phyloP scores from a whole-genome alignment of 2,113 vertebrate species.

The Crypturellus undulatus region DNA sequence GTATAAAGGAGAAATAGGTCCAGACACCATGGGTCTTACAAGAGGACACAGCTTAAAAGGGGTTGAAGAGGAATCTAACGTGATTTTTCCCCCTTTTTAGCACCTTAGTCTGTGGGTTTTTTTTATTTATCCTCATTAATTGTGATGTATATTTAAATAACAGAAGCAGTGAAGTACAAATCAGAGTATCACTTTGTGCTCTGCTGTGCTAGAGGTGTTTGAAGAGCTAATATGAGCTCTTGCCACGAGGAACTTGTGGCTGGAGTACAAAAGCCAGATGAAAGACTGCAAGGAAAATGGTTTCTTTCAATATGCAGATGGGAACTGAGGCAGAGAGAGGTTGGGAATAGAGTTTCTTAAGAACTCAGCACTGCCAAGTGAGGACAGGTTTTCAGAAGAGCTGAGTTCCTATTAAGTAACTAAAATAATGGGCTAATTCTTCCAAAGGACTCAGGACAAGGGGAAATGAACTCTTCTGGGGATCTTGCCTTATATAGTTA shows the following conservation, averaged over 20 bases:
- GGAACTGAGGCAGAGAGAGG: not conserved
- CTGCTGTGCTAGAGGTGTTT: not conserved
- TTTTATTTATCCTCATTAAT: not conserved
- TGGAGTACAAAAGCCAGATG: not conserved
- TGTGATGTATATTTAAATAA: rapidly evolving
- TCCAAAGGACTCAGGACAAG: not conserved
- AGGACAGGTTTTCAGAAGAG: not conserved
- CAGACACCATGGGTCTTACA: not conserved
- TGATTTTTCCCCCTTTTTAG: not conserved
- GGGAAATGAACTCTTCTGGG: conserved; percentile 33
- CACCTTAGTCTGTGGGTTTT: not conserved
- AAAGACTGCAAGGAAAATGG: not conserved
- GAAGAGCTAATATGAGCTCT: not conserved
- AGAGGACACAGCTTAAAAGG: not conserved
- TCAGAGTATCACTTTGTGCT: not conserved
- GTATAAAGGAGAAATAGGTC: not conserved
- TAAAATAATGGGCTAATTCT: conserved; percentile 32
- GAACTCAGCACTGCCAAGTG: not conserved
- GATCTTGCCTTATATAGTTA: conserved; percentile 39
- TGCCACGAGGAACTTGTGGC: not conserved
- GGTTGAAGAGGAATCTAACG: not conserved
- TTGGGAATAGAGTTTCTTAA: conserved; percentile 1
- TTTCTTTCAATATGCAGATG: not conserved
- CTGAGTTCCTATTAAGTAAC: not conserved
- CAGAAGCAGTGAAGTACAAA: not conserved